Conservation (phyloP, 2,888 invertebrate genomes). For the Tetramorium bicarinatum region DNA sequence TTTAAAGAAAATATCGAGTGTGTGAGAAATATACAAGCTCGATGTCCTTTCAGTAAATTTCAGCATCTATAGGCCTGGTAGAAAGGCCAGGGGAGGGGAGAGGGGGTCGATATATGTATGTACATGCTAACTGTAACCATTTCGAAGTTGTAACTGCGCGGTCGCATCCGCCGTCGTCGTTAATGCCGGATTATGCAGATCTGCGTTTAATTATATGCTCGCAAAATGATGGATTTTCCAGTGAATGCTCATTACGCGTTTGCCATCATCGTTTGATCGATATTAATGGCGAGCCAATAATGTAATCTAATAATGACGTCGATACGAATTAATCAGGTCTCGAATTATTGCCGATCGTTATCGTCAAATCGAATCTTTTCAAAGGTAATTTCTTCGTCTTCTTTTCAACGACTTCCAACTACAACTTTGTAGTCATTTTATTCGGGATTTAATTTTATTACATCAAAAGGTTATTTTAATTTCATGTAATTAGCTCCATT, state of each 20-base stretch:
- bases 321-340: conserved; percentile 44
- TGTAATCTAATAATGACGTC: conserved; percentile 67
- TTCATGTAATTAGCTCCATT: neutral
- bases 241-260: conserved; percentile 66
- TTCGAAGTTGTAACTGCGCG: conserved; percentile 28
- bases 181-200: conserved; percentile 62
- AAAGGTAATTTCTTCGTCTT: neutral
- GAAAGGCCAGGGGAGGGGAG: neutral
- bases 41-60: conserved; percentile 11
- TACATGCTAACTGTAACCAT: neutral
- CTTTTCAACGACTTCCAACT: neutral
- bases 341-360: conserved; percentile 59
- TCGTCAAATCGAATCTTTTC: neutral
- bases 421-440: neutral
- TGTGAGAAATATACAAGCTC: neutral
- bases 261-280: conserved; percentile 64
- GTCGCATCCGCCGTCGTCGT: conserved; percentile 18
- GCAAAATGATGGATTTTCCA: conserved; percentile 62
- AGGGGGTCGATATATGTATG: conserved; percentile 1
- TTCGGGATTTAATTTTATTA: conserved; percentile 7
- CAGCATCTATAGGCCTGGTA: neutral
- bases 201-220: conserved; percentile 66
- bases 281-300: conserved; percentile 71
- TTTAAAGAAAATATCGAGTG: neutral
- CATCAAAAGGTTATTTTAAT: neutral